Percentiles rank a stretch among this genome's conserved stretches.
These are phyloP conservation scores for Corticium candelabrum DNA, from an alignment of 37 sponge, comb jelly and placozoan species.

Conservation along the genomic window DNA sequence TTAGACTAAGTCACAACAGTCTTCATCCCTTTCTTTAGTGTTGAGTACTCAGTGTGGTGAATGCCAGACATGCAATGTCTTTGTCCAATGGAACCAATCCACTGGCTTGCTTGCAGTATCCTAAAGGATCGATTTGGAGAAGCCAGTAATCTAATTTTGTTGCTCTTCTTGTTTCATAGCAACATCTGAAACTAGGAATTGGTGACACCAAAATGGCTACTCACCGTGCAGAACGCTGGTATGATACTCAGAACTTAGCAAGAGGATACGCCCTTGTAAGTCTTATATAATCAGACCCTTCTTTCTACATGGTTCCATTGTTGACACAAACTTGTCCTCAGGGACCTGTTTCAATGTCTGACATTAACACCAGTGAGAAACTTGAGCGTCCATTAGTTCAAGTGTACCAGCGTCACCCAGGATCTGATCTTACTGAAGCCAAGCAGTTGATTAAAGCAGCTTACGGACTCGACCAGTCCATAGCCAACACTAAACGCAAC, in stretches of 20 bases:
- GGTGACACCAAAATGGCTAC: slow-evolving; percentile 46
- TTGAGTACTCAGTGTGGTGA: too few relatives aligned
- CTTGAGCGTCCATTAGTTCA: slow-evolving; percentile 55
- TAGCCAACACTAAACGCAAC: slow-evolving; percentile 45
- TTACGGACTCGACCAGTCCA: slow-evolving; percentile 28
- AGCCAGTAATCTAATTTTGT: neutral
- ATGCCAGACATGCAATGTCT: too few relatives aligned
- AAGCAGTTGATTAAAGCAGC: slow-evolving; percentile 21
- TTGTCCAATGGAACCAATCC: too few relatives aligned
- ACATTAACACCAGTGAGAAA: slow-evolving; percentile 50
- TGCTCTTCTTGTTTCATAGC: slow-evolving; percentile 18
- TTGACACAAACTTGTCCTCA: slow-evolving; percentile 5
- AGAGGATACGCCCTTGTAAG: slow-evolving; percentile 59
- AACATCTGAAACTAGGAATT: slow-evolving; percentile 52
- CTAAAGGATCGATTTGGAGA: neutral
- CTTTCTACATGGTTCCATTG: neutral
- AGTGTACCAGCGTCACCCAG: slow-evolving; percentile 58
- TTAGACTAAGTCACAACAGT: too few relatives aligned
- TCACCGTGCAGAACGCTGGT: slow-evolving; percentile 26
- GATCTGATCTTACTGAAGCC: slow-evolving; percentile 73
- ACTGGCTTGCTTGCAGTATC: too few relatives aligned
- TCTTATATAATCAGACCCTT: neutral
- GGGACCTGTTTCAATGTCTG: slow-evolving; percentile 54
- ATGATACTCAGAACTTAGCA: slow-evolving; percentile 40
- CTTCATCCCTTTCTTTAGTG: too few relatives aligned